These are phyloP conservation scores for Callyntrura sp. DNA, from an alignment of 2,888 invertebrate genomes.

Conservation along the genomic window DNA sequence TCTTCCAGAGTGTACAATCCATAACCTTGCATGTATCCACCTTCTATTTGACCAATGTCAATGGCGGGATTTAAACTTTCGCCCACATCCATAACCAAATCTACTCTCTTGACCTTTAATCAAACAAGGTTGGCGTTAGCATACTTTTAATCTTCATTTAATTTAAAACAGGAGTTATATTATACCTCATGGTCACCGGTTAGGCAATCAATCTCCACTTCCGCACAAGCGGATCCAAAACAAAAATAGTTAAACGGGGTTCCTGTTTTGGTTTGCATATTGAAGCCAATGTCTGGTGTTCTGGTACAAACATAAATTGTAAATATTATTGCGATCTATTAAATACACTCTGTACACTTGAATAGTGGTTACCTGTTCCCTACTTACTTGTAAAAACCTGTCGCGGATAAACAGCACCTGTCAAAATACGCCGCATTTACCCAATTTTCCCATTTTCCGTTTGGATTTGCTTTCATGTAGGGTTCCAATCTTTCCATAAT, in stretches of 20 bases:
- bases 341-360: too few relatives aligned
- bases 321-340: too few relatives aligned
- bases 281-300: constrained; percentile 91
- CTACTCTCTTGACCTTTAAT: constrained; percentile 90
- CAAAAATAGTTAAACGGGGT: constrained; percentile 93
- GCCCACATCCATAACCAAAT: constrained; percentile 99
- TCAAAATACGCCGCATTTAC: constrained; percentile 91
- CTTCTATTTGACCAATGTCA: constrained; percentile 98
- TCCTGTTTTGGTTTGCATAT: constrained; percentile 90
- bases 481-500: constrained; percentile 91
- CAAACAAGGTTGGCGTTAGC: background rate
- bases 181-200: constrained; percentile 95
- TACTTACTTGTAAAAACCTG: constrained; percentile 90
- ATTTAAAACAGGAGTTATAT: constrained; percentile 94
- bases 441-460: constrained; percentile 95
- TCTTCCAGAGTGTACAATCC: constrained; percentile 97
- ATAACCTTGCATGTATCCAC: constrained; percentile 97
- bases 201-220: constrained; percentile 97
- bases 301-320: constrained; percentile 58
- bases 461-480: constrained; percentile 91
- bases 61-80: constrained; percentile 98
- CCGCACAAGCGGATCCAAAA: constrained; percentile 93
- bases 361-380: too few relatives aligned
- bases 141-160: background rate
- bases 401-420: constrained; percentile 92